Base-by-base conservation (phyloP, 2,797 vertebrate genomes). In the Lepilemur ruficaudatus region DNA sequence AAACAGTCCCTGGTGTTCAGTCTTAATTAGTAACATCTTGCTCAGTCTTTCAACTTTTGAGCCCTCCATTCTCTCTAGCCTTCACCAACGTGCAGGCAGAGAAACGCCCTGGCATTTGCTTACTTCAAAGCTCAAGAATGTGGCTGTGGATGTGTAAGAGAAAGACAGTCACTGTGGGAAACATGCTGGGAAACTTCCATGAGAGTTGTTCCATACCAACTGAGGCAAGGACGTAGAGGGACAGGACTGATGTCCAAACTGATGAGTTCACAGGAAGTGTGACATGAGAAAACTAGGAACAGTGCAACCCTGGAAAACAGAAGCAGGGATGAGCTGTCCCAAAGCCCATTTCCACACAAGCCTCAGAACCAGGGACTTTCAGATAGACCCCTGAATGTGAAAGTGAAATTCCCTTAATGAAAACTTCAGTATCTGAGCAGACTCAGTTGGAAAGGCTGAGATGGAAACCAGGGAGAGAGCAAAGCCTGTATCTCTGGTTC, bases 121-220 rank as follows among this genome's bases (percentile, higher is more conserved):
- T 59, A 61, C n/a, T 61, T 75, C 59, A n/a, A 69, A 86, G 57
- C 22, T 93, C 73, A 79, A 75, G 38, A 38, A 48, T 30, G n/a
- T 38, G 52, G 50, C 20, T 25, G 15, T 43, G 52, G 46, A 7
- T 43, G 43, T 41, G 20, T n/a, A 65, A 70, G 46, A 15, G 23
- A 69, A 81, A 69, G 89, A 52, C 1, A 57, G 52, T 48, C 46
- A 38, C 15, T 28, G 23, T 23, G 43, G 67, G 79, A 25, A 82
- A 87, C 7, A 59, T 25, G 8, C 2, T 17, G 22, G 14, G 52
- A 69, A 63, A 76, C 20, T 52, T 20, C 11, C 48, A 6, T 1
- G 12, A 25, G 18, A 69, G 50, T n/a, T 35, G 13, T 22, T 28
- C 5, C 32, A 30, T 23, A 46, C 4, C 7, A 8, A 20, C 0